phyloP scores from a whole-genome alignment of 1,140 invertebrate species.

The Coptotermes formosanus region DNA sequence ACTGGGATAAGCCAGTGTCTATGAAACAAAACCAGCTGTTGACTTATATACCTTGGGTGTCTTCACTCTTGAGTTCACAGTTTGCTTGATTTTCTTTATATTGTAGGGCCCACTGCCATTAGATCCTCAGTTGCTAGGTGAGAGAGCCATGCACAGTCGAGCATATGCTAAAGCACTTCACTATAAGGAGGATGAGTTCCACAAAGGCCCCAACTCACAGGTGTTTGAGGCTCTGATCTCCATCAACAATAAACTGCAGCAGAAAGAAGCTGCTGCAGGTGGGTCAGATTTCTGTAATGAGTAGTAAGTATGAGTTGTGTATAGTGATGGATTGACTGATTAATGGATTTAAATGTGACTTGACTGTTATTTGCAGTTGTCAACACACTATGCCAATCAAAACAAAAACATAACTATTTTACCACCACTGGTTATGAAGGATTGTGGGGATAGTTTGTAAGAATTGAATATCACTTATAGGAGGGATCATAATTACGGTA shows the following conservation, averaged over 20 bases:
- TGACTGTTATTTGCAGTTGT: too few species aligned
- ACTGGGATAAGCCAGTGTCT: too few species aligned
- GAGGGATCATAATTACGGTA: too few species aligned
- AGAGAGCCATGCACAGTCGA: slow-evolving; percentile 79
- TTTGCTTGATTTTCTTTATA: not conserved
- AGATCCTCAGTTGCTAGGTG: slow-evolving; percentile 76
- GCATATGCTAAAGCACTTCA: slow-evolving; percentile 88
- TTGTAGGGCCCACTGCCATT: slow-evolving; percentile 83
- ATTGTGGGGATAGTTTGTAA: too few species aligned
- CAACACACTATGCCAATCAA: too few species aligned
- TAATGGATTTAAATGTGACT: too few species aligned
- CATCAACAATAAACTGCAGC: slow-evolving; percentile 98
- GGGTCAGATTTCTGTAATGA: slow-evolving; percentile 34
- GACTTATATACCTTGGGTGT: too few species aligned
- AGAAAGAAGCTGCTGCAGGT: slow-evolving; percentile 94
- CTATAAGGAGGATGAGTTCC: slow-evolving; percentile 98
- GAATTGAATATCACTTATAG: too few species aligned
- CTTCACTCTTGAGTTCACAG: too few species aligned
- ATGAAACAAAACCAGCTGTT: too few species aligned
- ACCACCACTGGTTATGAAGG: too few species aligned
- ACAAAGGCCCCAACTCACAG: slow-evolving; percentile 65
- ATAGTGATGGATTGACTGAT: not conserved
- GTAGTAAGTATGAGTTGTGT: not conserved
- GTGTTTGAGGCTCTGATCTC: slow-evolving; percentile 93
- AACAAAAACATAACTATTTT: too few species aligned